A percentile compares a stretch with the other conserved stretches of the same genome.
Conservation (phyloP, 1,140 invertebrate genomes). For the Lepidurus packardi region DNA sequence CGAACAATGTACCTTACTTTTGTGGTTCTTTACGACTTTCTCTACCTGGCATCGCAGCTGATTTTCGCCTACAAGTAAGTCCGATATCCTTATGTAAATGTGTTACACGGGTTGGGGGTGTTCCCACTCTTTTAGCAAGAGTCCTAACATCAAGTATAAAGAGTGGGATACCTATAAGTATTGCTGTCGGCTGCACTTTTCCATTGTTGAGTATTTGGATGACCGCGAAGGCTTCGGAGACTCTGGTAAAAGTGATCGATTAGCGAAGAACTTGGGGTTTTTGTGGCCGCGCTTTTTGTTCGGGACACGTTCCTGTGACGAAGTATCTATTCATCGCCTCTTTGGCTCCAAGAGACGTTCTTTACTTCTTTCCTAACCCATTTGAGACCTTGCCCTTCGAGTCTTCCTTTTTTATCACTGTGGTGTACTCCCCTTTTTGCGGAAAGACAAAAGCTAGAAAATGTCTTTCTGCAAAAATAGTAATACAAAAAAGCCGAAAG, state of each 20-base stretch:
- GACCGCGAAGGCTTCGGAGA: not conserved
- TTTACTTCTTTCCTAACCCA: not conserved
- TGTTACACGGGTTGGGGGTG: not conserved
- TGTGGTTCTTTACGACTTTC: not conserved
- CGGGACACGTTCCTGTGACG: constrained; percentile 6
- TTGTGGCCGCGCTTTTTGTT: constrained; percentile 15
- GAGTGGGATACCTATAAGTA: not conserved
- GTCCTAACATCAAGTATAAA: not conserved
- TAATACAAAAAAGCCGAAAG: too few relatives aligned
- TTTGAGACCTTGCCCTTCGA: not conserved
- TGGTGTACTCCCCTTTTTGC: too few relatives aligned
- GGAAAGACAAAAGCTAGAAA: too few relatives aligned
- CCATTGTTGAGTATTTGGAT: not conserved
- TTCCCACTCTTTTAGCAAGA: not conserved
- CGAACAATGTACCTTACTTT: not conserved
- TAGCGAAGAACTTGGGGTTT: not conserved
- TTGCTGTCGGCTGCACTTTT: constrained; percentile 16
- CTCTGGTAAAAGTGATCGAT: not conserved
- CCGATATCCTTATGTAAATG: not conserved
- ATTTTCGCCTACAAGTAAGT: not conserved
- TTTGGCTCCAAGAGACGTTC: not conserved
- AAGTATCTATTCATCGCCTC: constrained; percentile 19
- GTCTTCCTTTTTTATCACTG: not conserved
- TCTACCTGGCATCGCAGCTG: not conserved
- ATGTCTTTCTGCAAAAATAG: too few relatives aligned